Evolutionary conservation across 1,140 invertebrate species (phyloP).

Genomic region (Chrysopa pallens): DNA sequence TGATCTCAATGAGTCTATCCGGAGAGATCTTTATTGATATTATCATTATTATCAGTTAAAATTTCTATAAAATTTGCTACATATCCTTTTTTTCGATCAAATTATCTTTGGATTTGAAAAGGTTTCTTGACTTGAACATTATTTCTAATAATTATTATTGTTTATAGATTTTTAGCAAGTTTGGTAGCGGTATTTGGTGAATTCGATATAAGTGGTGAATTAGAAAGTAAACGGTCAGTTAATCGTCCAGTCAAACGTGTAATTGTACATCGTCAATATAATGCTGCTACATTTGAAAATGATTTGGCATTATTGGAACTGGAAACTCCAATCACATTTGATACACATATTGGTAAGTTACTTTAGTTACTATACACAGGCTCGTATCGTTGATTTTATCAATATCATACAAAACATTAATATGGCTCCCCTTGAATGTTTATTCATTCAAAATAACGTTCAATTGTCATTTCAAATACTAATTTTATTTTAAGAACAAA

Average conservation of each 20-base stretch:
- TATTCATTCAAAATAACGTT: too few relatives aligned
- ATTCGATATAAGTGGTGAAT: constrained; percentile 69
- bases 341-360: constrained; percentile 56
- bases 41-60: too few relatives aligned
- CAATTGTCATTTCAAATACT: too few relatives aligned
- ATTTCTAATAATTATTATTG: neutral
- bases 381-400: too few relatives aligned
- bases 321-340: constrained; percentile 65
- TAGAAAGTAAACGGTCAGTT: constrained; percentile 54
- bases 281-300: constrained; percentile 79
- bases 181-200: constrained; percentile 81
- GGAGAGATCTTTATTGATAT: too few relatives aligned
- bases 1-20: too few relatives aligned
- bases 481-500: too few relatives aligned
- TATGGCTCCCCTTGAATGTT: too few relatives aligned
- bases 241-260: constrained; percentile 72
- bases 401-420: too few relatives aligned
- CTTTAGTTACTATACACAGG: neutral
- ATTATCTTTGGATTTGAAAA: too few relatives aligned
- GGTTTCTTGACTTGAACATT: neutral
- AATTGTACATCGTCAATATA: constrained; percentile 75
- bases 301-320: constrained; percentile 73
- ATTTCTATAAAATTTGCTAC: too few relatives aligned
- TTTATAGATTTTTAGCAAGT: constrained; percentile 64
- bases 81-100: too few relatives aligned